Evolutionary conservation across 2,113 vertebrate genomes (phyloP).

Genomic region (Casuarius casuarius): DNA sequence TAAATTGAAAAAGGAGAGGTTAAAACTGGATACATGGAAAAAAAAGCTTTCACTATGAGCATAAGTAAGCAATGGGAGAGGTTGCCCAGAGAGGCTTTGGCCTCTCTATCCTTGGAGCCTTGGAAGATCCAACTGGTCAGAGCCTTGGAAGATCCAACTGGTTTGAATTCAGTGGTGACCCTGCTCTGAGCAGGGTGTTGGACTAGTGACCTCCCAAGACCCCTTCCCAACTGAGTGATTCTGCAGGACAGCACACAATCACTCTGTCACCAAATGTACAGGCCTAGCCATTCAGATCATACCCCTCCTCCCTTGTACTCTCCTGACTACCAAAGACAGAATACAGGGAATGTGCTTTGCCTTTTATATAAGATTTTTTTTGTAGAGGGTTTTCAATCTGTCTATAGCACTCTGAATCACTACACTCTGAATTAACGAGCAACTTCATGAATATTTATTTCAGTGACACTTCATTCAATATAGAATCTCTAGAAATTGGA

Average conservation of each 20-base stretch:
- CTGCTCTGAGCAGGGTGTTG: not conserved
- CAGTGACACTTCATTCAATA: not conserved
- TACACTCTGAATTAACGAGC: conserved; percentile 65
- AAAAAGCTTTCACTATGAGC: not conserved
- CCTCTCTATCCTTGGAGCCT: not conserved
- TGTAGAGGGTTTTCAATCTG: not conserved
- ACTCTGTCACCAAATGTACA: not conserved
- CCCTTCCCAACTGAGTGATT: not conserved
- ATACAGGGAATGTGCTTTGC: not conserved
- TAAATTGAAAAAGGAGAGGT: not conserved
- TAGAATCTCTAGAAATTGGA: conserved; percentile 33
- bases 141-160: not conserved
- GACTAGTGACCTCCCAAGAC: not conserved
- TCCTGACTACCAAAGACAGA: not conserved
- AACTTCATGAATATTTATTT: conserved; percentile 59
- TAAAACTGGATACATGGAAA: not conserved
- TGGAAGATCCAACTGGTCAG: not conserved
- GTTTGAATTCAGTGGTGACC: not conserved
- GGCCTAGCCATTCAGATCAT: not conserved
- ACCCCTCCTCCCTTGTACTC: not conserved
- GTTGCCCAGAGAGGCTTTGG: not conserved
- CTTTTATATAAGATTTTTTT: not conserved
- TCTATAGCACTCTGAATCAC: conserved; percentile 18
- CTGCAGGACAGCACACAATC: not conserved
- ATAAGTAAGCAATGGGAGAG: not conserved